Conservation (phyloP, 2,888 invertebrate genomes). For the Ypsolopha sequella region DNA sequence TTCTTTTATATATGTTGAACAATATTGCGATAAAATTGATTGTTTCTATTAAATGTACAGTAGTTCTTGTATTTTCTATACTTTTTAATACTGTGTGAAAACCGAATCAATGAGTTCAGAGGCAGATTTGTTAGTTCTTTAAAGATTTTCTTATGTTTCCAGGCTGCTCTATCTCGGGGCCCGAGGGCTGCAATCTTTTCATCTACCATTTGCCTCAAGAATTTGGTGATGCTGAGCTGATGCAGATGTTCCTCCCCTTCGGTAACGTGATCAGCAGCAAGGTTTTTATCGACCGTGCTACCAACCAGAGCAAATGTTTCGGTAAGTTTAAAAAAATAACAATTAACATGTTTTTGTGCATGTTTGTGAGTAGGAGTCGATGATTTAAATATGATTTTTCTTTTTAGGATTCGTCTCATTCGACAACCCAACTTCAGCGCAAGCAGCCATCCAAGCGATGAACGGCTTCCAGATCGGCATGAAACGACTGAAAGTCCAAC, state of each 20-base stretch:
- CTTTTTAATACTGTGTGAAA: background rate
- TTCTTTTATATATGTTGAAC: background rate
- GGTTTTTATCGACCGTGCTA: conserved; percentile 99
- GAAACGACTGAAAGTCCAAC: conserved; percentile 99
- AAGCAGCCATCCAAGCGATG: conserved; percentile 99
- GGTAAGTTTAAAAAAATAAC: conserved; percentile 74
- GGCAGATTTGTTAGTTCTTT: conserved; percentile 73
- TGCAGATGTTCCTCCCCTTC: conserved; percentile 99
- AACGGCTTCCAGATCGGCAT: conserved; percentile 99
- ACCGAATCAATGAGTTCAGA: conserved; percentile 29
- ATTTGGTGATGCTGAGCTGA: conserved; percentile 98
- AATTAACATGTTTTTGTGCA: background rate
- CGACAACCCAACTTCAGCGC: conserved; percentile 98
- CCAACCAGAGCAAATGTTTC: conserved; percentile 99
- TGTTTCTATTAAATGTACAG: background rate
- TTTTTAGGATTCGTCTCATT: conserved; percentile 97
- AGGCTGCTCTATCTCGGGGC: conserved; percentile 97
- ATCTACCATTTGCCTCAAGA: conserved; percentile 99
- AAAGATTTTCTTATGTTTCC: conserved; percentile 79
- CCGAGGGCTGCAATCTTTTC: conserved; percentile 99
- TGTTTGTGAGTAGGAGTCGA: background rate
- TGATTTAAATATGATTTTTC: background rate
- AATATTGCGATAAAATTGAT: background rate
- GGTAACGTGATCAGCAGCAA: conserved; percentile 99
- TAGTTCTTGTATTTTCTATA: background rate